These are phyloP conservation scores for Pogona vitticeps DNA, from an alignment of 2,113 vertebrate genomes.

Conservation along the genomic window DNA sequence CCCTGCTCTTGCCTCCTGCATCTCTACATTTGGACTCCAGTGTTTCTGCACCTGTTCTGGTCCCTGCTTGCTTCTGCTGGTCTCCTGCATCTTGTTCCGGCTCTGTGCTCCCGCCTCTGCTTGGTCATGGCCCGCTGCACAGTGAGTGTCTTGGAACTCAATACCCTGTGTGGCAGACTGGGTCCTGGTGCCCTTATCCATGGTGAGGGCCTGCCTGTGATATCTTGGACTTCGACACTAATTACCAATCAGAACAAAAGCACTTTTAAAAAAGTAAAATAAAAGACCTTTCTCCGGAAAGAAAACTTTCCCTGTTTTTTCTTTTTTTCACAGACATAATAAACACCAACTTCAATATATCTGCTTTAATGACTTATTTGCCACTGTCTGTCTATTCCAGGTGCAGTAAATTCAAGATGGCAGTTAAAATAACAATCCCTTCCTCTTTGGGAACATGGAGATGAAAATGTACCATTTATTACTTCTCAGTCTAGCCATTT, in stretches of 20 bases:
- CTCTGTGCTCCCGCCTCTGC: too few relatives aligned
- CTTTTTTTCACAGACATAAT: neutral
- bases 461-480: constrained; percentile 16
- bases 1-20: too few relatives aligned
- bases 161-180: too few relatives aligned
- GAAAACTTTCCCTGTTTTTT: neutral
- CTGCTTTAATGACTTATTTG: constrained; percentile 15
- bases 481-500: constrained; percentile 3
- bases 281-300: neutral
- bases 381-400: neutral
- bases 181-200: too few relatives aligned
- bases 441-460: neutral
- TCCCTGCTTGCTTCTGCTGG: too few relatives aligned
- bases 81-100: too few relatives aligned
- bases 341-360: neutral
- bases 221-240: too few relatives aligned
- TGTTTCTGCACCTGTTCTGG: too few relatives aligned
- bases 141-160: too few relatives aligned
- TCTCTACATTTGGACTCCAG: too few relatives aligned
- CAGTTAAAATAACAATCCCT: constrained; percentile 26
- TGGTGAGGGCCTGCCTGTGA: too few relatives aligned
- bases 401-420: neutral
- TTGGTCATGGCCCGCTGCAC: too few relatives aligned
- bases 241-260: constrained; percentile 7
- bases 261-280: neutral